A percentile compares a stretch with the other conserved stretches of the same genome.
phyloP scores from a whole-genome alignment of 2,797 vertebrate genomes.

The Erpetoichthys calabaricus region DNA sequence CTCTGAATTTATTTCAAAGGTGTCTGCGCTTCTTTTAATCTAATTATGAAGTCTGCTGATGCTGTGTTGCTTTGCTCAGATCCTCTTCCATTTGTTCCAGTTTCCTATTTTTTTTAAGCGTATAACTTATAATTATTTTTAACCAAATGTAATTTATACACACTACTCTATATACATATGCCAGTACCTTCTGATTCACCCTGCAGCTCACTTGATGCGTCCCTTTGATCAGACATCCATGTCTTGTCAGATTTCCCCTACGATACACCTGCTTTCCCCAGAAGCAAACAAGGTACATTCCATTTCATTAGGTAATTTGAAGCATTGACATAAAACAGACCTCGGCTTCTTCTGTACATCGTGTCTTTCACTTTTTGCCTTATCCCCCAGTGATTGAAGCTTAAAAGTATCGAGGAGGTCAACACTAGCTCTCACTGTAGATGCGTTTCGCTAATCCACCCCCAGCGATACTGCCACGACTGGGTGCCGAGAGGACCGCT shows the following conservation, averaged over 20 bases:
- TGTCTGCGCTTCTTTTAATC: too few relatives aligned
- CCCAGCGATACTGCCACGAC: conserved; percentile 7
- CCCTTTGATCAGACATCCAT: conserved; percentile 31
- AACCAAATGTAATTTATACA: too few relatives aligned
- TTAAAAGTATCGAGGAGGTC: conserved; percentile 16
- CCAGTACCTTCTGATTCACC: neutral
- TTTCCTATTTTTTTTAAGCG: too few relatives aligned
- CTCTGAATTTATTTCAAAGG: too few relatives aligned
- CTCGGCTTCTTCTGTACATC: too few relatives aligned
- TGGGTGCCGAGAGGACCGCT: conserved; percentile 19
- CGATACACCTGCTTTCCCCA: conserved; percentile 16
- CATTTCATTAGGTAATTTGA: conserved; percentile 25
- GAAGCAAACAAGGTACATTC: conserved; percentile 19
- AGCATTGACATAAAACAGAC: conserved; percentile 28
- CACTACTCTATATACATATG: neutral
- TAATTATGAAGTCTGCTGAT: too few relatives aligned
- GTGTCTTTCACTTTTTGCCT: neutral
- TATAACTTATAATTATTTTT: too few relatives aligned
- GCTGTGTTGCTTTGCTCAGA: too few relatives aligned
- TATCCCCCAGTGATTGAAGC: neutral
- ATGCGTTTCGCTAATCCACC: conserved; percentile 22
- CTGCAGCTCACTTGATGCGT: conserved; percentile 22
- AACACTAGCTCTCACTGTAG: conserved; percentile 16
- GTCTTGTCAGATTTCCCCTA: conserved; percentile 24
- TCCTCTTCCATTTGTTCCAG: too few relatives aligned